Percentiles rank a stretch among this genome's conserved stretches.
Conservation (phyloP, 2,888 invertebrate genomes). For the Deilephila elpenor region DNA sequence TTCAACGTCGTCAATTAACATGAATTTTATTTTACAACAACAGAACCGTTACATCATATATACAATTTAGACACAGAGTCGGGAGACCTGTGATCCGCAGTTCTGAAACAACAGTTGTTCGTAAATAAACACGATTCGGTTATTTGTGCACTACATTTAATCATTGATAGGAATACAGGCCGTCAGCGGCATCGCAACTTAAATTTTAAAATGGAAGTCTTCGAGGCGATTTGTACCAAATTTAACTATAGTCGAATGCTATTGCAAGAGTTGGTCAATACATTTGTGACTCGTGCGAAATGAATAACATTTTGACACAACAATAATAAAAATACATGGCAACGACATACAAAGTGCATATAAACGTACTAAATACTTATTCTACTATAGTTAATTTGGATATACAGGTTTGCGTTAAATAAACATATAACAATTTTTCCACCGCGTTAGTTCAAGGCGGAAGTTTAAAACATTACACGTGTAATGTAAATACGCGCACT, state of each 20-base stretch:
- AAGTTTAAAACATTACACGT: background rate
- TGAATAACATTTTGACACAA: background rate
- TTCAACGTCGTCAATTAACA: conserved; percentile 73
- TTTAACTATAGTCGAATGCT: conserved; percentile 26
- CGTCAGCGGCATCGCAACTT: conserved; percentile 45
- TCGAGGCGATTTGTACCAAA: conserved; percentile 54
- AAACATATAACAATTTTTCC: conserved; percentile 4
- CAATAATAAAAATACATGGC: conserved; percentile 18
- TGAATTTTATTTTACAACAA: conserved; percentile 65
- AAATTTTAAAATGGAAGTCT: conserved; percentile 19
- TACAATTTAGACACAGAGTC: conserved; percentile 53
- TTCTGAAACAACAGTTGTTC: conserved; percentile 34
- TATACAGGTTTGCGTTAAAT: conserved; percentile 7
- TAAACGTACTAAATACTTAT: conserved; percentile 14
- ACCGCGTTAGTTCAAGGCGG: background rate
- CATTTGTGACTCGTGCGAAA: conserved; percentile 18
- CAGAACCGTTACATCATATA: conserved; percentile 65
- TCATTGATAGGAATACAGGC: background rate
- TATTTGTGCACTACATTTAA: conserved; percentile 74
- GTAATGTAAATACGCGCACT: background rate
- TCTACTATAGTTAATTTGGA: conserved; percentile 24
- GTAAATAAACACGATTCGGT: conserved; percentile 5
- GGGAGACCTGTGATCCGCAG: background rate
- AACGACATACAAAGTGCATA: conserved; percentile 25
- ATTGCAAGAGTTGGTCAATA: conserved; percentile 34